Evolutionary conservation across 2,797 vertebrate genomes (phyloP).

Genomic region (Scyliorhinus canicula): DNA sequence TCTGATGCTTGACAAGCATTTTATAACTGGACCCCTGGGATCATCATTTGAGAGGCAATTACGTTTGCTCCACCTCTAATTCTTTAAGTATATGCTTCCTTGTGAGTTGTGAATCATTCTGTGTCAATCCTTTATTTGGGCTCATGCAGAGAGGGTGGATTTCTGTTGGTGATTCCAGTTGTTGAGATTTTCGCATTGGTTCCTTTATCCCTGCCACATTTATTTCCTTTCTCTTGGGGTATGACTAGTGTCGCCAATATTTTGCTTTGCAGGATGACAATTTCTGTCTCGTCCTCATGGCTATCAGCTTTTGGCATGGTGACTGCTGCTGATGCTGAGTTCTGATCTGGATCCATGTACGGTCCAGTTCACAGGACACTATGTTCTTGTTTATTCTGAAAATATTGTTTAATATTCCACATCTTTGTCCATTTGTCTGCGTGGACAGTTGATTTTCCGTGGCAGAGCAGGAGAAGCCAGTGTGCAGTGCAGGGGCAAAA

Average conservation of each 20-base stretch:
- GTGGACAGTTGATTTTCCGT: neutral
- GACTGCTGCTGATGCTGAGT: neutral
- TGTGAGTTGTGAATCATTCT: neutral
- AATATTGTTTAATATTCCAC: neutral
- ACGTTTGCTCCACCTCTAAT: neutral
- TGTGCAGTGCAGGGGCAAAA: neutral
- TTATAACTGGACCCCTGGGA: neutral
- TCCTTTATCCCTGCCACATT: neutral
- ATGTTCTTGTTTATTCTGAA: neutral
- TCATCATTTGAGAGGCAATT: neutral
- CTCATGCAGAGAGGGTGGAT: neutral
- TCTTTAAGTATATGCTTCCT: neutral
- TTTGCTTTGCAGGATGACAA: neutral
- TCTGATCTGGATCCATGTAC: neutral
- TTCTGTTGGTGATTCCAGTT: neutral
- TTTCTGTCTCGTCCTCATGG: neutral
- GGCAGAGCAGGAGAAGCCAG: neutral
- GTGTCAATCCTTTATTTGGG: neutral
- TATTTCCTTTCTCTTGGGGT: neutral
- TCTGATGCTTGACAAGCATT: neutral
- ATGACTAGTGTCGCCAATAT: neutral
- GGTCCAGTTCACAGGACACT: neutral
- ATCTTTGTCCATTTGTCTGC: neutral
- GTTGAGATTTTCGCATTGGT: neutral
- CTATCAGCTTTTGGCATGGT: neutral